Evolutionary conservation across 2,797 vertebrate genomes (phyloP).

Genomic region (Zalophus californianus): DNA sequence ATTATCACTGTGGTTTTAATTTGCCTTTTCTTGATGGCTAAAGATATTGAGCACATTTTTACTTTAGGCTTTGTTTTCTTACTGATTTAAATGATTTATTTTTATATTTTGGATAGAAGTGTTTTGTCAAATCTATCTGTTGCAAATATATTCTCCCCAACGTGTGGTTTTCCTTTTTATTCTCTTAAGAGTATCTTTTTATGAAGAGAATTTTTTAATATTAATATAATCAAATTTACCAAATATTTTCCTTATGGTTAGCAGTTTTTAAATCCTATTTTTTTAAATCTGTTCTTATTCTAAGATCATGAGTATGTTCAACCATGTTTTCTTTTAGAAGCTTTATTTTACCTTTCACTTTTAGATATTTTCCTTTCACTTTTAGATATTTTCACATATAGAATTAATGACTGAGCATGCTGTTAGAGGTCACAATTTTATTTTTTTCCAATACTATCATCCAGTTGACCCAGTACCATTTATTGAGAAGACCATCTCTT

Average conservation of each 20-base stretch:
- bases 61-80: not conserved
- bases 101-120: not conserved
- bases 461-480: not conserved
- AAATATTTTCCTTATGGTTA: not conserved
- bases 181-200: not conserved
- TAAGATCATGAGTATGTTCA: not conserved
- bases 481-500: not conserved
- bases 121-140: not conserved
- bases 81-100: not conserved
- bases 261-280: not conserved
- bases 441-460: not conserved
- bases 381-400: not conserved
- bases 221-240: not conserved
- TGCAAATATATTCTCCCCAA: not conserved
- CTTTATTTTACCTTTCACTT: not conserved
- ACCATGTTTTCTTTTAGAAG: not conserved
- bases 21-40: not conserved
- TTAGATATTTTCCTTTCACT: not conserved
- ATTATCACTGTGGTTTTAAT: not conserved
- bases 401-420: not conserved
- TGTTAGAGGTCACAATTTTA: not conserved
- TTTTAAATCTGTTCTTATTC: not conserved
- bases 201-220: not conserved
- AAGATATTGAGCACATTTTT: not conserved
- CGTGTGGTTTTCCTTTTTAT: not conserved